Evolutionary conservation across 2,888 invertebrate genomes (phyloP), one percentile per base, ranked within the genome.

Genomic region (Phrixothrix hirtus): DNA sequence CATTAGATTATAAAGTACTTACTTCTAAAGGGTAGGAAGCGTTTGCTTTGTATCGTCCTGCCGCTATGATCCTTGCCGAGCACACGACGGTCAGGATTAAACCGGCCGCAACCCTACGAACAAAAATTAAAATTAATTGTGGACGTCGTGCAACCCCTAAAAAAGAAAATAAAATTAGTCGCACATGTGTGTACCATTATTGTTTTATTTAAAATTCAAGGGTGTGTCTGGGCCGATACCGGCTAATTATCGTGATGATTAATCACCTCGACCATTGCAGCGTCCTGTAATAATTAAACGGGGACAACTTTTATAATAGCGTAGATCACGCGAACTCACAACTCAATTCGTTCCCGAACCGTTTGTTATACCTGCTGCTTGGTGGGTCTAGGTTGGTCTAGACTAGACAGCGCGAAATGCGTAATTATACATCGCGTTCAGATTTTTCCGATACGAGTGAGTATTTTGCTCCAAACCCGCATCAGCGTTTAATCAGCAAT

Each of bases 261-360:
- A 60, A 68, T 68, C 53, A 54, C 54, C 55, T 34, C 14, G 47
- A 51, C 52, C 63, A 67, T 67, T 68, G 63, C 44, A 59, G 57
- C 57, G 61, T 60, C 59, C 57, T 55, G 62, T 65, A 69, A 69
- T 68, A 70, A 71, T 72, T 72, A 66, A 66, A 64, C 59, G 55
- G 53, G 35, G 48, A 57, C 66, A 67, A 66, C 65, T 65, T 47
- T 35, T 49, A 45, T 66, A 67, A 67, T 64, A 57, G 59, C 56
- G 45, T 55, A 49, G 43, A 61, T 52, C 70, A 71, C 69, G 71
- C 70, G 58, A 70, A 38, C 34, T 17, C 21, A 31, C 14, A 14
- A 32, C n/a, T 17, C 30, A 31, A 9, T 25, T 26, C 27, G 11
- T 37, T 21, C 11, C n/a, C n/a, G 10, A 37, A 30, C 36, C 21